Base-by-base conservation (phyloP, 2,113 vertebrate genomes). In the Silurus glanis region DNA sequence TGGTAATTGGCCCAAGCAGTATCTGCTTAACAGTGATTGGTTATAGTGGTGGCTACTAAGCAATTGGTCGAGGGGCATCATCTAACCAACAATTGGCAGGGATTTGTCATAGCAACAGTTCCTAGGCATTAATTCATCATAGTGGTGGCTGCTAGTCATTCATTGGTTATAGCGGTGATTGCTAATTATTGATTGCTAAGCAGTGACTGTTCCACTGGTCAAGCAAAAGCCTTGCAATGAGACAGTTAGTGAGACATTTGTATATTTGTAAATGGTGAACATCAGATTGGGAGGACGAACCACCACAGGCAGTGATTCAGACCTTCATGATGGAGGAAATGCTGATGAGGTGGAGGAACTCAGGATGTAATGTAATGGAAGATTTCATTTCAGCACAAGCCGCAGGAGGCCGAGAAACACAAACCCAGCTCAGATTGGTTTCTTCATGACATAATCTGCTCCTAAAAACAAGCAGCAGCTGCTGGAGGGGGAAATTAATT, bases 401-500 rank as follows among this genome's bases (percentile, higher is more conserved):
- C 56, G 67, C 74, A 72, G 72, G 56, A 85, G 80, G 84, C 79
- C 82, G 49, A 81, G 49, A 85, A 80, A 66, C 61, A 82, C 53
- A 17, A 84, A 58, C 86, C 21, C 28, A 49, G 79, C 59, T 49
- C 61, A 61, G 67, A 67, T 84, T 23, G 64, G 76, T 86, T 89
- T 84, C 56, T 61, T 58, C 75, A 59, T 90, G 89, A 89, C 74
- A 84, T 90, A 89, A 90, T 75, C 55, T 37, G 66, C 53, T 86
- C 79, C 28, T 59, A 78, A 82, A 85, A 72, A 67, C 69, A 14
- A 76, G 80, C 74, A 23, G 55, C 28, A 21, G 19, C 64, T 58
- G 84, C 49, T 81, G 67, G 25, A 23, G n/a, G 51, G 75, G 51
- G 9, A 0, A 2, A 19, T 76, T n/a, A 6, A 17, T 67, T 79